phyloP scores from a whole-genome alignment of 2,888 invertebrate species.

The Eremobia ochroleuca region DNA sequence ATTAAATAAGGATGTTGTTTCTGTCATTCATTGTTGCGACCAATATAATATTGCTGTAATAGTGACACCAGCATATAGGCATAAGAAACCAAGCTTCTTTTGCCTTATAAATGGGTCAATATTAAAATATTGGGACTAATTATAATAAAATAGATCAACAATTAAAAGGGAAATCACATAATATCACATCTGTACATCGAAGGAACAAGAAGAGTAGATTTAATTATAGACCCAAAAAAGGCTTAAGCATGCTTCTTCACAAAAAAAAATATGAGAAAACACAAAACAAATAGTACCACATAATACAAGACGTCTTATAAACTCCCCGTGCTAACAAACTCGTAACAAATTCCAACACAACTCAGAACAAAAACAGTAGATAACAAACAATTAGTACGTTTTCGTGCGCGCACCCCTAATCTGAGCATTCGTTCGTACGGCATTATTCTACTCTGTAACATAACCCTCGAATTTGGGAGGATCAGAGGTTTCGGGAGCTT shows the following conservation, averaged over 20 bases:
- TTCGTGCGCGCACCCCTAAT: conserved; percentile 77
- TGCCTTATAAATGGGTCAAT: no score
- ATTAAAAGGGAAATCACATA: neutral
- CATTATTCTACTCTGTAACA: conserved; percentile 72
- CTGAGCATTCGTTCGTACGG: conserved; percentile 69
- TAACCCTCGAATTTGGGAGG: conserved; percentile 72
- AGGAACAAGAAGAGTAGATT: neutral
- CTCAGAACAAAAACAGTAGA: conserved; percentile 77
- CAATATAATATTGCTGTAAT: neutral
- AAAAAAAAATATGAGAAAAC: conserved; percentile 4
- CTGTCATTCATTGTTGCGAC: neutral
- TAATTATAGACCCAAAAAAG: neutral
- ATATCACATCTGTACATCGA: neutral
- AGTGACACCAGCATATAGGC: neutral
- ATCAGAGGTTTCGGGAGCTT: conserved; percentile 66
- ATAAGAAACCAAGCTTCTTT: neutral
- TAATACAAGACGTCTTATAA: conserved; percentile 14
- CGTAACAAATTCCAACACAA: conserved; percentile 54
- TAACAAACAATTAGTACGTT: conserved; percentile 82
- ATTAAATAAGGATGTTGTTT: neutral
- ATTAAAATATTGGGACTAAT: no score
- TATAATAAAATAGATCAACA: no score
- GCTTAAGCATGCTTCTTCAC: neutral
- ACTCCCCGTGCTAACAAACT: conserved; percentile 31
- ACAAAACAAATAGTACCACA: neutral